Conservation (phyloP, 2,888 invertebrate genomes). For the Hirtodrosophila duncani region DNA sequence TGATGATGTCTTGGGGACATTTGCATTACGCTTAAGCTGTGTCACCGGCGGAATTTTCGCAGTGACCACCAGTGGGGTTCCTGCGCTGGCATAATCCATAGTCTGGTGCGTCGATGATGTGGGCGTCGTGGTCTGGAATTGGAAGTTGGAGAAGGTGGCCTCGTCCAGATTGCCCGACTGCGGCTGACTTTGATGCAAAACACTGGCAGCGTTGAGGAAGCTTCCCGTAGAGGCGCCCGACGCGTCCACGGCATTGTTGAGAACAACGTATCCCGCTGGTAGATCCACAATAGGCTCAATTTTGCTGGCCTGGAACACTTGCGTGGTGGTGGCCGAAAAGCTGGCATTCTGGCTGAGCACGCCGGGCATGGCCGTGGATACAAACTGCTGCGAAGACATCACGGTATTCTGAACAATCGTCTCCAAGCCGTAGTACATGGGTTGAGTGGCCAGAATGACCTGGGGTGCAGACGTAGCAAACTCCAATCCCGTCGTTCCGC, state of each 20-base stretch:
- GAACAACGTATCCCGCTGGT: conserved; percentile 84
- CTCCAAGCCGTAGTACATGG: conserved; percentile 89
- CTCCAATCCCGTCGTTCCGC: conserved; percentile 55
- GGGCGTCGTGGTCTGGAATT: conserved; percentile 46
- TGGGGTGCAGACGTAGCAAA: conserved; percentile 74
- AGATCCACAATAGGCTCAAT: conserved; percentile 89
- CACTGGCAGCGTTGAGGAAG: conserved; percentile 56
- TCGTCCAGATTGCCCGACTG: conserved; percentile 43
- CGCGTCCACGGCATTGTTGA: conserved; percentile 81
- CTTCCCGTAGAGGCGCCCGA: conserved; percentile 16
- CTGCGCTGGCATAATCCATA: conserved; percentile 34
- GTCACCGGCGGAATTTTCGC: conserved; percentile 64
- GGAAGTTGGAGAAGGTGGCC: conserved; percentile 53
- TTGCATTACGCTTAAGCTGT: conserved; percentile 56
- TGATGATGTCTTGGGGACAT: conserved; percentile 24
- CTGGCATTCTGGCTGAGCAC: conserved; percentile 89
- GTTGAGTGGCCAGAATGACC: conserved; percentile 83
- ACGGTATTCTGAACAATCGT: conserved; percentile 93
- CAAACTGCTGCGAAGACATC: conserved; percentile 92
- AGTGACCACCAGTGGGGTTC: conserved; percentile 56
- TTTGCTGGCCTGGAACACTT: conserved; percentile 86
- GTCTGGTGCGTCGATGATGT: conserved; percentile 28
- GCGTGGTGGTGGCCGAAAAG: conserved; percentile 89
- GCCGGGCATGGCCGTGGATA: conserved; percentile 89
- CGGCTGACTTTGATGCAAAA: conserved; percentile 47